A percentile compares a stretch with the other conserved stretches of the same genome.
Evolutionary conservation across 2,888 invertebrate genomes (phyloP).

Genomic region (Lampropteryx suffumata): DNA sequence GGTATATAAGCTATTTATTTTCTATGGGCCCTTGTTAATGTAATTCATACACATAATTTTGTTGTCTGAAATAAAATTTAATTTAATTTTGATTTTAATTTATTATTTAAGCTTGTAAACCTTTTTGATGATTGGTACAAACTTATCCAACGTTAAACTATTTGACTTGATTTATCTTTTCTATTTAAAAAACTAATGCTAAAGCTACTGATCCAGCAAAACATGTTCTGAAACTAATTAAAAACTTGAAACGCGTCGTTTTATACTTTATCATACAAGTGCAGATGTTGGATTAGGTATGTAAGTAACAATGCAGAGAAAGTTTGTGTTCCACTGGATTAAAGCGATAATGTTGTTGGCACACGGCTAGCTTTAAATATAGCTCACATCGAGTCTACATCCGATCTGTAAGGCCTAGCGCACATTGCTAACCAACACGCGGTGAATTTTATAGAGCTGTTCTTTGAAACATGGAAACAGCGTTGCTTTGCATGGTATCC

Average conservation of each 20-base stretch:
- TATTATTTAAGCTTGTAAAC: too few species aligned
- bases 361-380: not conserved
- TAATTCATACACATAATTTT: too few species aligned
- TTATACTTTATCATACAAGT: constrained; percentile 30
- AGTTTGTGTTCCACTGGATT: constrained; percentile 1
- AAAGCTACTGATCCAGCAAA: constrained; percentile 3
- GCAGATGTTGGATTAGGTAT: constrained; percentile 31
- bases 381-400: not conserved
- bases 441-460: too few species aligned
- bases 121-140: too few species aligned
- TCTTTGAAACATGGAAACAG: too few species aligned
- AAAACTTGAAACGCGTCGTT: constrained; percentile 35
- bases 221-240: constrained; percentile 36
- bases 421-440: too few species aligned
- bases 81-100: too few species aligned
- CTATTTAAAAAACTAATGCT: constrained; percentile 2
- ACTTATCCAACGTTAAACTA: not conserved
- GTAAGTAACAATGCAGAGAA: constrained; percentile 12
- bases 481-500: too few species aligned
- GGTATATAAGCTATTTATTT: too few species aligned
- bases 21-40: too few species aligned
- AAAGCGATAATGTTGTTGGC: not conserved
- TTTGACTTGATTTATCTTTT: not conserved
- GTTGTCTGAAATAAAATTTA: too few species aligned
- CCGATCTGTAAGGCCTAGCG: too few species aligned